Percentiles rank a stretch among this genome's conserved stretches.
These are phyloP conservation scores for Eulemur macaco DNA, from an alignment of 2,113 vertebrate species.

Conservation along the genomic window DNA sequence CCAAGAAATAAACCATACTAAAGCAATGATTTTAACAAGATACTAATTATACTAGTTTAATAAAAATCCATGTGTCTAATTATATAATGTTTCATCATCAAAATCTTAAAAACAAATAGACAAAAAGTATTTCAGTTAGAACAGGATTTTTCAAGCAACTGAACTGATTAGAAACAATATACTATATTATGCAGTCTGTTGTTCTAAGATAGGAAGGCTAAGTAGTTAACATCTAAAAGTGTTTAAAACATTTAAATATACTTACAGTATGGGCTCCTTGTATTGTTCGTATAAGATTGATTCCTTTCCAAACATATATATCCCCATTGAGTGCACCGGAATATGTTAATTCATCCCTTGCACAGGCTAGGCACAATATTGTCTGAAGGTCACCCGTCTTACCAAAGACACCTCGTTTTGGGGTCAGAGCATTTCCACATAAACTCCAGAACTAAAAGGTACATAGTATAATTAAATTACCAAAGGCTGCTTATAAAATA, in stretches of 20 bases:
- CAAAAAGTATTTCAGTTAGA: conserved; percentile 38
- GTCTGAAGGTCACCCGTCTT: conserved; percentile 99
- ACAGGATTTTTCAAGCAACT: conserved; percentile 26
- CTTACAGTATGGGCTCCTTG: conserved; percentile 97
- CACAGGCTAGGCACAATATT: conserved; percentile 97
- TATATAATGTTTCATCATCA: conserved; percentile 17
- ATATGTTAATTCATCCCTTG: conserved; percentile 96
- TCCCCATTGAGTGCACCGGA: conserved; percentile 98
- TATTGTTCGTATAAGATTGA: conserved; percentile 94
- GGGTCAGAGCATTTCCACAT: conserved; percentile 97
- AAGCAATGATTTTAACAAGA: conserved; percentile 36
- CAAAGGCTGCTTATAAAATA: conserved; percentile 31
- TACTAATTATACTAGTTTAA: conserved; percentile 18
- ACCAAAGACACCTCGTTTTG: conserved; percentile 97
- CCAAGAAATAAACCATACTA: conserved; percentile 6
- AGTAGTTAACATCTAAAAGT: conserved; percentile 28
- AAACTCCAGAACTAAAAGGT: conserved; percentile 96
- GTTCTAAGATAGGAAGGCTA: conserved; percentile 24
- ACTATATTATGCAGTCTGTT: background rate
- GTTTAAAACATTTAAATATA: conserved; percentile 58
- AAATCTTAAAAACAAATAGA: conserved; percentile 49
- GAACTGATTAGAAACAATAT: background rate
- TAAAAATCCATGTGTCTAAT: background rate
- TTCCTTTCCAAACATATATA: conserved; percentile 98
- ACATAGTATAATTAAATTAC: conserved; percentile 54